These are phyloP conservation scores for Schizopygopsis pylzovi DNA, from an alignment of 2,797 vertebrate species.

Conservation along the genomic window DNA sequence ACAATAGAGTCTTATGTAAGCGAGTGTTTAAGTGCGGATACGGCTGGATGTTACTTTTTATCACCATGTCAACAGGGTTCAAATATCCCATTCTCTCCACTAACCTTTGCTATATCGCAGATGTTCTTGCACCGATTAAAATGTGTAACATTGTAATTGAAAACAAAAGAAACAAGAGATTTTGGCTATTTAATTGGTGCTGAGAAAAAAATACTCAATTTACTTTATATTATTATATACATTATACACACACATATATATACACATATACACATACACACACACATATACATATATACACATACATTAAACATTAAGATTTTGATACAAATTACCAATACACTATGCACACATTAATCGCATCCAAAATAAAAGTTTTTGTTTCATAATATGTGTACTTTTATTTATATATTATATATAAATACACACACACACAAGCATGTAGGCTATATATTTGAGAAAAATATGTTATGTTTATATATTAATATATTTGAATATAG, in stretches of 20 bases:
- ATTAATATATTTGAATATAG: too few relatives aligned
- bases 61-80: background rate
- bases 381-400: too few relatives aligned
- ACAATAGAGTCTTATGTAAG: conserved; percentile 29
- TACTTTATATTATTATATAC: background rate
- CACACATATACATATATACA: too few relatives aligned
- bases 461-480: too few relatives aligned
- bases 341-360: background rate
- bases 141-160: background rate
- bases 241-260: too few relatives aligned
- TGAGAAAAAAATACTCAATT: background rate
- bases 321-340: background rate
- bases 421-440: too few relatives aligned
- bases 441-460: too few relatives aligned
- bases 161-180: background rate
- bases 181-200: background rate
- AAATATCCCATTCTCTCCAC: background rate
- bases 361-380: too few relatives aligned
- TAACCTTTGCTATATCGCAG: background rate
- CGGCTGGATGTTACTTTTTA: background rate
- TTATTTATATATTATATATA: too few relatives aligned
- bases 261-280: too few relatives aligned
- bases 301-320: background rate
- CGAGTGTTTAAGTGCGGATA: background rate
- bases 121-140: background rate